Percentiles rank a stretch among this genome's conserved stretches.
Evolutionary conservation across 2,888 invertebrate genomes (phyloP).

Genomic region (Pogonocherus hispidulus): DNA sequence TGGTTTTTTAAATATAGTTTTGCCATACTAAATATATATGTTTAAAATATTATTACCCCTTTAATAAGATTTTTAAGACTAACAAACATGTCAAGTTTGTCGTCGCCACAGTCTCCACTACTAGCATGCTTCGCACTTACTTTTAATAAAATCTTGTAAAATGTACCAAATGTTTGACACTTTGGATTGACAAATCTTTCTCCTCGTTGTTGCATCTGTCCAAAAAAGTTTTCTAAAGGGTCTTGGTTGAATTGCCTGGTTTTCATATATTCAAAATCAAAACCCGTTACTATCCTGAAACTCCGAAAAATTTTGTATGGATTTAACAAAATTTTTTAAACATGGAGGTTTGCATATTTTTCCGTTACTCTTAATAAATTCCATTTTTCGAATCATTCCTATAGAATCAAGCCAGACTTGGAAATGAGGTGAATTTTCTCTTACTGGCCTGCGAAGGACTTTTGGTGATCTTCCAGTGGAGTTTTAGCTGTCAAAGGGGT

Average conservation of each 20-base stretch:
- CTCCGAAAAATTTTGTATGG: neutral
- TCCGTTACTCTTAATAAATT: neutral
- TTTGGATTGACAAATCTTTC: slow-evolving; percentile 5
- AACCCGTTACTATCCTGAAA: neutral
- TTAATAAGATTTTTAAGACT: no score
- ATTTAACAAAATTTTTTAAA: neutral
- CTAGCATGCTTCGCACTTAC: neutral
- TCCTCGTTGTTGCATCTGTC: neutral
- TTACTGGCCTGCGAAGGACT: no score
- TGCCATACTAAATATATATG: no score
- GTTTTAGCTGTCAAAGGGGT: no score
- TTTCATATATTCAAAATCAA: neutral
- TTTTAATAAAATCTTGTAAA: slow-evolving; percentile 5
- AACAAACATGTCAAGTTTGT: no score
- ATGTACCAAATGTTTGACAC: neutral
- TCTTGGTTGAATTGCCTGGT: slow-evolving; percentile 8
- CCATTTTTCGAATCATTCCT: neutral
- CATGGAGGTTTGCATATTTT: neutral
- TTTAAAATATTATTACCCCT: no score
- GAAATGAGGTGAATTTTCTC: no score
- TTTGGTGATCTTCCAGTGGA: no score
- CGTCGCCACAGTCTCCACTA: no score
- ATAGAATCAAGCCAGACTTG: neutral
- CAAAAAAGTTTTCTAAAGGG: slow-evolving; percentile 22
- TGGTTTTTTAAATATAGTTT: no score